Conservation (phyloP, 2,113 vertebrate genomes). For the Thalassarche chlororhynchos region DNA sequence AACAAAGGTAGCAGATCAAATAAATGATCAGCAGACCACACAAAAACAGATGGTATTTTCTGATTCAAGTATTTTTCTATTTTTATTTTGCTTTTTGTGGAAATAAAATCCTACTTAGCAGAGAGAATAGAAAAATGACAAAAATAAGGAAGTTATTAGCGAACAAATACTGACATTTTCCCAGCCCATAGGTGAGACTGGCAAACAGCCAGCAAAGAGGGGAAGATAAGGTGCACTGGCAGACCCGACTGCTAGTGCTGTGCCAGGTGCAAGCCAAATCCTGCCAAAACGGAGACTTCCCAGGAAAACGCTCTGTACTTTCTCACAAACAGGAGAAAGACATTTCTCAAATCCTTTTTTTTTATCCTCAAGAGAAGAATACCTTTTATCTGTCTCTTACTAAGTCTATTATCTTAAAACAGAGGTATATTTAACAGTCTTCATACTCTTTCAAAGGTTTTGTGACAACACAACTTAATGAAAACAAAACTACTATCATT, state of each 20-base stretch:
- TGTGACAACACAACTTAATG: background rate
- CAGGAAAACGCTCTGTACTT: background rate
- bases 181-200: background rate
- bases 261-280: background rate
- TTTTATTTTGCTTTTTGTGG: background rate
- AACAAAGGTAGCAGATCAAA: constrained; percentile 10
- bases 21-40: background rate
- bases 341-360: background rate
- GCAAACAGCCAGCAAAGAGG: background rate
- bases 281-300: background rate
- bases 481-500: background rate
- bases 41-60: background rate
- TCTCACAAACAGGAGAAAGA: background rate
- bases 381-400: background rate
- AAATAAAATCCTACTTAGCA: background rate
- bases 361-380: background rate
- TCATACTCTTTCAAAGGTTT: background rate
- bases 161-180: background rate
- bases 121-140: background rate
- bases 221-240: background rate
- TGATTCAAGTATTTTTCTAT: background rate
- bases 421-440: background rate
- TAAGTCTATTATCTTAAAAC: background rate
- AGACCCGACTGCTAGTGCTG: background rate
- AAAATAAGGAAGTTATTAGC: background rate